Percentiles rank a stretch among this genome's conserved stretches.
Conservation (phyloP, 2,113 vertebrate genomes). For the Menura novaehollandiae region DNA sequence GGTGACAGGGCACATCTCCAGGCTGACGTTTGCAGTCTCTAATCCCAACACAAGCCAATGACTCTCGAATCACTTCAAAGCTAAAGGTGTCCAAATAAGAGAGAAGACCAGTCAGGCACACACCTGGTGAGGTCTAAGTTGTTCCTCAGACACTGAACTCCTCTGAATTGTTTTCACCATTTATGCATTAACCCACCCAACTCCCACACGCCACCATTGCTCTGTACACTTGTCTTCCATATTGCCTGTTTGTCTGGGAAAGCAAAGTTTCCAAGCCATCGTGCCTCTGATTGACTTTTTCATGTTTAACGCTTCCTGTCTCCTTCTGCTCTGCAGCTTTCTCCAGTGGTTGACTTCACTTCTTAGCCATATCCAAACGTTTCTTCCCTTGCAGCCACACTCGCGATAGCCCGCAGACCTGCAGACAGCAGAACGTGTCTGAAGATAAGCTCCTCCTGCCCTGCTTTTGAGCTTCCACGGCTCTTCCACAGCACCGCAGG, state of each 20-base stretch:
- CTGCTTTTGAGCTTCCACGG: not conserved
- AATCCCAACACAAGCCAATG: not conserved
- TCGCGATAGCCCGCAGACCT: not conserved
- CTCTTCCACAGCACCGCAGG: not conserved
- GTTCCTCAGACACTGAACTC: not conserved
- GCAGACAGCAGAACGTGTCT: not conserved
- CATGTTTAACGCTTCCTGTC: not conserved
- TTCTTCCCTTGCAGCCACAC: not conserved
- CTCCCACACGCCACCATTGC: not conserved
- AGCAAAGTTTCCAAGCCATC: not conserved
- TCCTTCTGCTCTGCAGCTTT: not conserved
- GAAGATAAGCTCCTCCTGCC: not conserved
- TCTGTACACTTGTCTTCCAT: not conserved
- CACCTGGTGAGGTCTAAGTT: not conserved
- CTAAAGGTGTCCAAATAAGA: not conserved
- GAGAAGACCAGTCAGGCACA: not conserved
- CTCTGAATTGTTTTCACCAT: not conserved
- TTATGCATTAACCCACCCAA: not conserved
- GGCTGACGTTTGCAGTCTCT: not conserved
- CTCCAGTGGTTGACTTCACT: not conserved
- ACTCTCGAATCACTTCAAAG: not conserved
- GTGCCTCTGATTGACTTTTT: not conserved
- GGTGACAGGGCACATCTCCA: not conserved
- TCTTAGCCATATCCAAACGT: not conserved
- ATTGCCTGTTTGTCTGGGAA: not conserved